Base-by-base conservation (phyloP, 2,888 invertebrate genomes). In the Diabrotica balteata region DNA sequence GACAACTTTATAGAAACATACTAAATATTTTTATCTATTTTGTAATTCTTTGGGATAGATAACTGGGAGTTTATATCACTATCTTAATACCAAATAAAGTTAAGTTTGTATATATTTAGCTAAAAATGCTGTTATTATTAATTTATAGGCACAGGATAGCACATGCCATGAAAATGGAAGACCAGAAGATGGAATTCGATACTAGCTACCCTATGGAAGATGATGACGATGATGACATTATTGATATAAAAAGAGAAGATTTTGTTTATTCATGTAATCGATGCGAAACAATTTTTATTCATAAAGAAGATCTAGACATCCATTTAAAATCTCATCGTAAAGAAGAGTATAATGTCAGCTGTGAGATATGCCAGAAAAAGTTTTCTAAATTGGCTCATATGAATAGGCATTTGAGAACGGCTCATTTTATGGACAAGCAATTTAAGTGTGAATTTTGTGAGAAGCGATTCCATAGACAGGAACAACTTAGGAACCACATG, bases 401-500 rank as follows among this genome's bases (percentile, higher is more conserved):
- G 0, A 84, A 86, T 7, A 81, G 84, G 10, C 87, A 87, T 74
- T 82, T 84, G 75, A 87, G 86, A 73, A 82, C 87, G 42, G 82
- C 87, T 43, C 90, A 90, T 75, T 84, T 82, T 5, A 80, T 85
- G n/a, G 83, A 85, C 3, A 86, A 86, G 67, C 85, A 86, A 0
- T 86, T 85, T 69, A 83, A 84, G 59, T 91, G 91, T 79, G 81
- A 82, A 6, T 81, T 86, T 55, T 90, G 90, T 75, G 81, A 86
- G 1, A 89, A 89, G 75, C 84, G 84, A 1, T 90, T 88, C 75
- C 85, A 87, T 0, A 82, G 89, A 57, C 85, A 86, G 1, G 88
- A 89, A 59, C 88, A 89, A 73, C 79, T 89, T 0, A 83, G 83
- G 8, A 84, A 86, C 66, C 90, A 90, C 77, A 83, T 88, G 81